A percentile compares a stretch with the other conserved stretches of the same genome.
Evolutionary conservation across 1,140 invertebrate species (phyloP).

Genomic region (Holcopasites calliopsidis): DNA sequence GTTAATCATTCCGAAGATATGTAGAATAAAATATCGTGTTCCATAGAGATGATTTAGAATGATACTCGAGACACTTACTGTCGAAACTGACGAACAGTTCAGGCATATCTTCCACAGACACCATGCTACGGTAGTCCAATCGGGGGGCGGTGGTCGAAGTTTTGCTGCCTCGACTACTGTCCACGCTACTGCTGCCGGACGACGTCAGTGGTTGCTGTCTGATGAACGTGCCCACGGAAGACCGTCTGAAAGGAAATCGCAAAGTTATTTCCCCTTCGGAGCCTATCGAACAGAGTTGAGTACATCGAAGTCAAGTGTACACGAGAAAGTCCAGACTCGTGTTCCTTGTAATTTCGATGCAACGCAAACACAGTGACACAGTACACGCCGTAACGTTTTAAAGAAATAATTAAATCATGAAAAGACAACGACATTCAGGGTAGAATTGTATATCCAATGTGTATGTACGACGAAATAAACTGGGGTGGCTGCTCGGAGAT

Average conservation of each 20-base stretch:
- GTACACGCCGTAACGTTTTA: conserved; percentile 3
- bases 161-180: conserved; percentile 81
- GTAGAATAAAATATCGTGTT: conserved; percentile 20
- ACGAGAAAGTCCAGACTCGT: neutral
- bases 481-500: conserved; percentile 25
- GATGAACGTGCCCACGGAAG: conserved; percentile 89
- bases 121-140: conserved; percentile 94
- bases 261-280: neutral
- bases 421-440: conserved; percentile 36
- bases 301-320: conserved; percentile 17
- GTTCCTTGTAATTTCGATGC: conserved; percentile 42
- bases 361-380: neutral
- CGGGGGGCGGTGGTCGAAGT: conserved; percentile 83
- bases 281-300: neutral
- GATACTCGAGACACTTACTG: conserved; percentile 85
- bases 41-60: neutral
- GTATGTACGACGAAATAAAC: conserved; percentile 44
- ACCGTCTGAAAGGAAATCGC: conserved; percentile 82
- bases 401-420: conserved; percentile 26
- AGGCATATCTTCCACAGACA: conserved; percentile 96
- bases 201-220: conserved; percentile 80
- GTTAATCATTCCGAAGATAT: conserved; percentile 49
- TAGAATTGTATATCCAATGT: conserved; percentile 30
- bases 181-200: conserved; percentile 78
- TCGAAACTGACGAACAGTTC: conserved; percentile 96